A percentile compares a stretch with the other conserved stretches of the same genome.
phyloP scores from a whole-genome alignment of 64 coral and sea anemone genomes.

The Dendrophyllia cribrosa region DNA sequence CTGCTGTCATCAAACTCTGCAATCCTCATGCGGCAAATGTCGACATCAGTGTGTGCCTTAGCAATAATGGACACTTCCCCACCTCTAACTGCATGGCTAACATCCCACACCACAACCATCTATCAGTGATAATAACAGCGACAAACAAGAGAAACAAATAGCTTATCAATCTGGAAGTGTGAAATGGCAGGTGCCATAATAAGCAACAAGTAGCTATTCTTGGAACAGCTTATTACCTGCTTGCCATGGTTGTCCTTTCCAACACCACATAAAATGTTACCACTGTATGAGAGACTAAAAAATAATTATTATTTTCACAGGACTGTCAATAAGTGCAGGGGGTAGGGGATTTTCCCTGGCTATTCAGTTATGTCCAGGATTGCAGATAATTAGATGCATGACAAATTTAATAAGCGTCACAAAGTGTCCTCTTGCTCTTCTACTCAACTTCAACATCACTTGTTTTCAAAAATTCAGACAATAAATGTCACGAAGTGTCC shows the following conservation, averaged over 20 bases:
- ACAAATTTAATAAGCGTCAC: too few relatives aligned
- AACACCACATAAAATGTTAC: slow-evolving; percentile 74
- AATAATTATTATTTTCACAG: background rate
- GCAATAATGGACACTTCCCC: slow-evolving; percentile 88
- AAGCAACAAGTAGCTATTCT: background rate
- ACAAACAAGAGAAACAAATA: background rate
- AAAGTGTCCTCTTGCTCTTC: too few relatives aligned
- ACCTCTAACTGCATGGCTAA: slow-evolving; percentile 82
- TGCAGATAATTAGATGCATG: too few relatives aligned
- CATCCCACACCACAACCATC: slow-evolving; percentile 97
- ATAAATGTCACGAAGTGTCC: too few relatives aligned
- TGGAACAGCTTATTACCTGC: slow-evolving; percentile 43
- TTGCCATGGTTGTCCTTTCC: slow-evolving; percentile 67
- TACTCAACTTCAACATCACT: too few relatives aligned
- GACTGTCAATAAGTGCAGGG: background rate
- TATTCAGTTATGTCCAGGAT: too few relatives aligned
- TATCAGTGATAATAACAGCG: background rate
- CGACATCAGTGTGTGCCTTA: slow-evolving; percentile 99
- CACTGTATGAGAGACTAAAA: slow-evolving; percentile 79
- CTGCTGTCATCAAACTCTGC: slow-evolving; percentile 98
- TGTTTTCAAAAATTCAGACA: too few relatives aligned
- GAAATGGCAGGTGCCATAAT: too few relatives aligned
- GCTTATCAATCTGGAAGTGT: too few relatives aligned
- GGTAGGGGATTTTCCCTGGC: too few relatives aligned
- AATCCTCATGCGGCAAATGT: slow-evolving; percentile 94